phyloP scores from a whole-genome alignment of 1,140 invertebrate species.

The Zaprionus kolodkinae region DNA sequence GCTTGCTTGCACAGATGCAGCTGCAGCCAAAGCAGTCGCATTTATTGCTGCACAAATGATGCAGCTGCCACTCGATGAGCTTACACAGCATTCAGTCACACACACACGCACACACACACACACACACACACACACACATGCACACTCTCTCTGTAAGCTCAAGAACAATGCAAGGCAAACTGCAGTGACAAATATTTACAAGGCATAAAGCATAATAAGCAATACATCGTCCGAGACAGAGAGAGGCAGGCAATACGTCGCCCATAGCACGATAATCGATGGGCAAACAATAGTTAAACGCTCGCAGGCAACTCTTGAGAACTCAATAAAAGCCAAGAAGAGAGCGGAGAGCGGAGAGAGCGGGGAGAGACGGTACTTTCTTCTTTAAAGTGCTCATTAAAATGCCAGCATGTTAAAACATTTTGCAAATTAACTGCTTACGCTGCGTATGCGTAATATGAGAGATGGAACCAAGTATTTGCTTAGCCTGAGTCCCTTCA shows the following conservation, averaged over 20 bases:
- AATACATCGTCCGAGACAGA: conserved; percentile 20
- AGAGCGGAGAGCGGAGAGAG: not conserved
- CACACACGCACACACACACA: conserved; percentile 5
- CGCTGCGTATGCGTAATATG: conserved; percentile 73
- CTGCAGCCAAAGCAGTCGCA: conserved; percentile 25
- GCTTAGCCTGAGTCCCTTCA: conserved; percentile 35
- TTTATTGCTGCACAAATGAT: conserved; percentile 25
- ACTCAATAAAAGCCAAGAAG: conserved; percentile 53
- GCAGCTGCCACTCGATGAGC: conserved; percentile 36
- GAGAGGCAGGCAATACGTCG: conserved; percentile 1
- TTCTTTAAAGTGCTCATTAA: conserved; percentile 68
- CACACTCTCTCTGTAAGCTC: not conserved
- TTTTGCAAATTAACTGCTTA: conserved; percentile 80
- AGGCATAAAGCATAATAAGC: conserved; percentile 62
- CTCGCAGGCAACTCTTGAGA: conserved; percentile 27
- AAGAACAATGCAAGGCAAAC: conserved; percentile 3
- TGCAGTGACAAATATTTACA: conserved; percentile 65
- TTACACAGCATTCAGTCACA: conserved; percentile 1
- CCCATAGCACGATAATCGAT: conserved; percentile 54
- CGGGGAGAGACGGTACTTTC: not conserved
- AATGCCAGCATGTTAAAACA: conserved; percentile 70
- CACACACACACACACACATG: conserved; percentile 5
- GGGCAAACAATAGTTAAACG: conserved; percentile 37
- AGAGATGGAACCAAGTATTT: conserved; percentile 64
- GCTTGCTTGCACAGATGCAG: conserved; percentile 45